A percentile compares a stretch with the other conserved stretches of the same genome.
These are phyloP conservation scores for Neuroterus valhalla DNA, from an alignment of 1,140 invertebrate species.

Conservation along the genomic window DNA sequence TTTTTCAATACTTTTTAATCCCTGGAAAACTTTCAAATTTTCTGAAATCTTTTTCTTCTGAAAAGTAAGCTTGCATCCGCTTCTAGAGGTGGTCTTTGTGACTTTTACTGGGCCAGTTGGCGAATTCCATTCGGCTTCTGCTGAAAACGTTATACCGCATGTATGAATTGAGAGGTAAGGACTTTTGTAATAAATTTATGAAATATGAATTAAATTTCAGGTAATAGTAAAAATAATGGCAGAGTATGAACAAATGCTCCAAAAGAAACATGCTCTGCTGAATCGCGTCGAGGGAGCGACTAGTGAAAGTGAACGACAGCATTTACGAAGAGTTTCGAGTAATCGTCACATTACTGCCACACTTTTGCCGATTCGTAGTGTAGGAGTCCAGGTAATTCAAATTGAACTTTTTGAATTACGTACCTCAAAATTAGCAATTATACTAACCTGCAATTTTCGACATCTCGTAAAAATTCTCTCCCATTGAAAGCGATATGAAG, in stretches of 20 bases:
- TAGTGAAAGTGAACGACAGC: conserved; percentile 82
- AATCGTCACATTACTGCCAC: conserved; percentile 88
- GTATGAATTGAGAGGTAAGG: background rate
- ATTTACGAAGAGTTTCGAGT: conserved; percentile 85
- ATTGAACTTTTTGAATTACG: conserved; percentile 8
- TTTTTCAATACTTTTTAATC: too few relatives aligned
- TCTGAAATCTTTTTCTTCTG: too few relatives aligned
- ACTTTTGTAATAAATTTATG: conserved; percentile 24
- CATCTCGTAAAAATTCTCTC: too few relatives aligned
- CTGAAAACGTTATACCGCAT: too few relatives aligned
- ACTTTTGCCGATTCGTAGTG: conserved; percentile 94
- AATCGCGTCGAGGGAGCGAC: conserved; percentile 91
- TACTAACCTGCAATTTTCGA: too few relatives aligned
- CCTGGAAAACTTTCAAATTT: too few relatives aligned
- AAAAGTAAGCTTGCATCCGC: too few relatives aligned
- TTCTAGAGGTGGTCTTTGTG: too few relatives aligned
- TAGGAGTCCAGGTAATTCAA: conserved; percentile 92
- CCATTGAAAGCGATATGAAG: too few relatives aligned
- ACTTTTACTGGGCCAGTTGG: too few relatives aligned
- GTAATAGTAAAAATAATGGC: conserved; percentile 95
- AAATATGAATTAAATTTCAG: conserved; percentile 63
- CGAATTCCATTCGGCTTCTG: too few relatives aligned
- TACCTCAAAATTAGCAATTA: too few relatives aligned
- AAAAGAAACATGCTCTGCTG: conserved; percentile 94
- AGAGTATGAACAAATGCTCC: conserved; percentile 92